Evolutionary conservation across 1,140 invertebrate species (phyloP).

Genomic region (Dendrolimus kikuchii): DNA sequence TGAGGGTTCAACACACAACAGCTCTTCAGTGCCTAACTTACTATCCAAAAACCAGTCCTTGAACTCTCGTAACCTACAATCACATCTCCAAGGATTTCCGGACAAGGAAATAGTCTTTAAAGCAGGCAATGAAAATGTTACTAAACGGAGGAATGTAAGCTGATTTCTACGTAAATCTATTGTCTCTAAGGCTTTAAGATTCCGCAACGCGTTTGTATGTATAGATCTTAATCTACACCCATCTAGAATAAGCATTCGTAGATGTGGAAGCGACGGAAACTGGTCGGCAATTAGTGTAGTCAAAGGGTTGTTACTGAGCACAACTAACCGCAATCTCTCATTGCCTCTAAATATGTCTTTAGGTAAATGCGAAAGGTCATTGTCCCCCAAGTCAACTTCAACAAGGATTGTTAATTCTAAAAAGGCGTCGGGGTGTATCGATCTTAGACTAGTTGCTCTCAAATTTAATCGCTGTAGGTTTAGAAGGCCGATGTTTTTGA

Average conservation of each 20-base stretch:
- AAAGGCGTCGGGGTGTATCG: slow-evolving; percentile 87
- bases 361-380: slow-evolving; percentile 79
- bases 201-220: slow-evolving; percentile 76
- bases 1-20: slow-evolving; percentile 56
- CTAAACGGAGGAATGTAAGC: slow-evolving; percentile 62
- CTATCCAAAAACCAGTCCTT: slow-evolving; percentile 84
- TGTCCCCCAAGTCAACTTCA: slow-evolving; percentile 88
- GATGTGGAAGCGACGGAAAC: slow-evolving; percentile 82
- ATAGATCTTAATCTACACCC: slow-evolving; percentile 82
- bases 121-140: slow-evolving; percentile 60
- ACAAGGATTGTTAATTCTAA: slow-evolving; percentile 88
- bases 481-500: slow-evolving; percentile 83
- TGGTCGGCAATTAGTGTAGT: slow-evolving; percentile 76
- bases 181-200: slow-evolving; percentile 61
- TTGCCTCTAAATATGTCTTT: slow-evolving; percentile 84
- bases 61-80: slow-evolving; percentile 87
- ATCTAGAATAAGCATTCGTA: slow-evolving; percentile 83
- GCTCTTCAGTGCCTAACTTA: slow-evolving; percentile 62
- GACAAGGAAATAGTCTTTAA: slow-evolving; percentile 86
- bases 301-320: slow-evolving; percentile 82
- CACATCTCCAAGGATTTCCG: slow-evolving; percentile 92
- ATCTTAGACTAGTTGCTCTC: slow-evolving; percentile 80
- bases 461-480: slow-evolving; percentile 90
- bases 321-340: slow-evolving; percentile 80
- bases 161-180: slow-evolving; percentile 66